These are phyloP conservation scores for Drosophila pandora DNA, from an alignment of 1,140 invertebrate species.

Conservation along the genomic window DNA sequence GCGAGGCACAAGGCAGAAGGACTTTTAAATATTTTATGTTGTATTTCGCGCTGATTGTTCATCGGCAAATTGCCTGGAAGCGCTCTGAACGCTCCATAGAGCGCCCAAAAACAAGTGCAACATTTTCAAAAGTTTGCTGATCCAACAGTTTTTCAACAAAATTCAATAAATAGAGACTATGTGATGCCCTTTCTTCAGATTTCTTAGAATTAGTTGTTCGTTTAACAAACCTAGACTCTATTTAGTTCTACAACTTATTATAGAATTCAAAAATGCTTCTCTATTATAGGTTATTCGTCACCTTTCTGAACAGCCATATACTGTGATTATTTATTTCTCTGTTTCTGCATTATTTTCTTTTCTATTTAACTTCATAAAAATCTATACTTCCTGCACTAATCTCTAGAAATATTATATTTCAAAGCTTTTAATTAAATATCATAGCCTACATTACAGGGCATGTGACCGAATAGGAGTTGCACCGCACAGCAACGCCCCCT, in stretches of 20 bases:
- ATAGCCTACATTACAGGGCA: background rate
- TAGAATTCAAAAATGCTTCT: too few species aligned
- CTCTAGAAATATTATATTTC: too few species aligned
- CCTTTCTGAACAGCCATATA: too few species aligned
- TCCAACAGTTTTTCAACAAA: background rate
- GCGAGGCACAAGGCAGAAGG: background rate
- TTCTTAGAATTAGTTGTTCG: too few species aligned
- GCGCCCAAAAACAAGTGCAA: constrained; percentile 53
- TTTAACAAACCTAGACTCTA: too few species aligned
- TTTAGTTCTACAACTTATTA: too few species aligned
- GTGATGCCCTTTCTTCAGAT: constrained; percentile 12
- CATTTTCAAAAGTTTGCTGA: constrained; percentile 23
- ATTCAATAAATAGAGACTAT: background rate
- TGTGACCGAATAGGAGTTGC: constrained; percentile 10
- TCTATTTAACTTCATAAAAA: too few species aligned
- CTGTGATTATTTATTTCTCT: too few species aligned
- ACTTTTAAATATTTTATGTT: constrained; percentile 76
- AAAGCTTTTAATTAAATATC: too few species aligned
- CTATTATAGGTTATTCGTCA: too few species aligned
- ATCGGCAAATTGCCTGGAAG: constrained; percentile 81
- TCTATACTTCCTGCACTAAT: too few species aligned
- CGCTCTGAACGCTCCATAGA: constrained; percentile 76
- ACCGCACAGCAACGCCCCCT: constrained; percentile 24
- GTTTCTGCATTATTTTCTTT: too few species aligned
- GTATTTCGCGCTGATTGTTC: constrained; percentile 79